Conservation (phyloP, 2,888 invertebrate species). For the Aproaerema taeniolella region DNA sequence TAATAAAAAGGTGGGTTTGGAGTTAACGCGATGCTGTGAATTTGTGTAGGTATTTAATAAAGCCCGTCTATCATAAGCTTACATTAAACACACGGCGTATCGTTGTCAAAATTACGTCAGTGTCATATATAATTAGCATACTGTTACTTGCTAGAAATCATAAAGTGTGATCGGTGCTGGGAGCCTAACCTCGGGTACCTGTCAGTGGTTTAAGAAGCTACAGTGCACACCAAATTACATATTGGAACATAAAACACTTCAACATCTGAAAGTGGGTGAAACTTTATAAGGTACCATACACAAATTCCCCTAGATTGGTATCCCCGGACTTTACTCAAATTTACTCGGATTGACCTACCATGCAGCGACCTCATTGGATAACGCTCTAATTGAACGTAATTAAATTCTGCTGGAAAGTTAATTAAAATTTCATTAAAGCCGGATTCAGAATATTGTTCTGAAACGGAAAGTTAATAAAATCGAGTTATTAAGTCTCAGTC, state of each 20-base stretch:
- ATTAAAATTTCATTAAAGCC: slow-evolving; percentile 15
- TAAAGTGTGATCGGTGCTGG: slow-evolving; percentile 20
- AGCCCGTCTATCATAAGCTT: slow-evolving; percentile 33
- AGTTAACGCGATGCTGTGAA: slow-evolving; percentile 52
- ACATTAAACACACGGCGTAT: slow-evolving; percentile 7
- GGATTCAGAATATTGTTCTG: slow-evolving; percentile 8
- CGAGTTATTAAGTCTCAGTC: slow-evolving; percentile 9
- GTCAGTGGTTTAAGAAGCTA: slow-evolving; percentile 34
- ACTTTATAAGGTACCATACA: slow-evolving; percentile 77
- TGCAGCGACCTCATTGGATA: slow-evolving; percentile 54
- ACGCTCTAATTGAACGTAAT: slow-evolving; percentile 20
- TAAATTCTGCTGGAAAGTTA: slow-evolving; percentile 16
- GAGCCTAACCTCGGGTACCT: slow-evolving; percentile 18
- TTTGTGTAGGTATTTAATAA: slow-evolving; percentile 74
- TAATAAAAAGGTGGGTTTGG: slow-evolving; percentile 18
- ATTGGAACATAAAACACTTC: slow-evolving; percentile 51
- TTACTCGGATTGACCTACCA: slow-evolving; percentile 48
- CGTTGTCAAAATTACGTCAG: slow-evolving; percentile 3
- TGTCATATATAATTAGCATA: slow-evolving; percentile 3
- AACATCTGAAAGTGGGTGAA: slow-evolving; percentile 67
- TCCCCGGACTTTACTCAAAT: slow-evolving; percentile 29
- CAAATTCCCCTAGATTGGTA: slow-evolving; percentile 66
- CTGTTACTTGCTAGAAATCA: slow-evolving; percentile 8
- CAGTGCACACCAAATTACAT: slow-evolving; percentile 52
- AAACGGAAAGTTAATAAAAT: slow-evolving; percentile 10